phyloP scores from a whole-genome alignment of 2,797 vertebrate genomes.

The Amniataba percoides region DNA sequence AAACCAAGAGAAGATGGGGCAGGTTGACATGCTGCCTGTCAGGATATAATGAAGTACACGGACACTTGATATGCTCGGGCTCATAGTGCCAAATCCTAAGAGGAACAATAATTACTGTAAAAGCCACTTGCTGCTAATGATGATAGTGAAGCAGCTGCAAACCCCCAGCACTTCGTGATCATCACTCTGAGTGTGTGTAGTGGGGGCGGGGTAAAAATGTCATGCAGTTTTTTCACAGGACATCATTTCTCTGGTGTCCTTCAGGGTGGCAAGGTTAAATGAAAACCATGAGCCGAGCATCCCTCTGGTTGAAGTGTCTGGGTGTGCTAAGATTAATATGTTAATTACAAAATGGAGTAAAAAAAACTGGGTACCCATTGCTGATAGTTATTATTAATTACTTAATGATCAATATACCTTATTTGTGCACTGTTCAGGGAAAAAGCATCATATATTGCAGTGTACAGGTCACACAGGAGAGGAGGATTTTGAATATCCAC shows the following conservation, averaged over 20 bases:
- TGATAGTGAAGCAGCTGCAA: constrained; percentile 61
- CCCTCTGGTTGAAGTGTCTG: constrained; percentile 17
- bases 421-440: constrained; percentile 6
- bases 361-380: neutral
- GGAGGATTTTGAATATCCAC: constrained; percentile 17
- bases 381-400: neutral
- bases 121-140: constrained; percentile 68
- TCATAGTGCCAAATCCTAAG: constrained; percentile 52
- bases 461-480: neutral
- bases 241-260: constrained; percentile 47
- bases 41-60: constrained; percentile 55
- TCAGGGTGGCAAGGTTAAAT: constrained; percentile 59
- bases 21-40: constrained; percentile 50
- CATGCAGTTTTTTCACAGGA: constrained; percentile 46
- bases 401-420: neutral
- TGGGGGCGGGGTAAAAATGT: constrained; percentile 46
- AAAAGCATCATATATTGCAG: neutral
- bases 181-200: constrained; percentile 36
- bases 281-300: constrained; percentile 22
- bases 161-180: constrained; percentile 40
- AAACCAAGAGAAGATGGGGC: constrained; percentile 33
- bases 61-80: constrained; percentile 35
- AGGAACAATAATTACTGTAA: constrained; percentile 72
- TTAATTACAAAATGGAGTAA: neutral
- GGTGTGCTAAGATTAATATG: constrained; percentile 23